Conservation (phyloP, 2,113 vertebrate species). For the Cacatua alba region DNA sequence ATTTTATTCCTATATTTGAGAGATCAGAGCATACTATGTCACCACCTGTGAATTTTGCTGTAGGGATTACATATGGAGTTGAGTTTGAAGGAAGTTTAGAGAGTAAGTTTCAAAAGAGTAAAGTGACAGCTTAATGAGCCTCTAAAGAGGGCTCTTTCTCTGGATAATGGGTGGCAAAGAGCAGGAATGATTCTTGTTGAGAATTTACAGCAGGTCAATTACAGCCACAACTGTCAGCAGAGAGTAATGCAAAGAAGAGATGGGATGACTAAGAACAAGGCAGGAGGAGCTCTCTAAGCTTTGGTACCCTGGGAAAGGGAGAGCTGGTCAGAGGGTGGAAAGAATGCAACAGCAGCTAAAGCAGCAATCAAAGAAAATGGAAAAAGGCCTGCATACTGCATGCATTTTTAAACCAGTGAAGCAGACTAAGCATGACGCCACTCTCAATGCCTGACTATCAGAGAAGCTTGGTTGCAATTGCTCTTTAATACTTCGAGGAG, state of each 20-base stretch:
- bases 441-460: background rate
- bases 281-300: background rate
- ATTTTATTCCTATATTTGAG: background rate
- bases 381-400: background rate
- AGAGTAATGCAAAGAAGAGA: background rate
- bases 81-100: conserved; percentile 22
- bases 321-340: background rate
- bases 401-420: background rate
- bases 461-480: background rate
- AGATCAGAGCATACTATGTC: background rate
- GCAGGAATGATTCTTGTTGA: background rate
- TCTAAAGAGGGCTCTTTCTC: conserved; percentile 24
- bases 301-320: background rate
- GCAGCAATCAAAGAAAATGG: background rate
- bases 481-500: background rate
- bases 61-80: conserved; percentile 30
- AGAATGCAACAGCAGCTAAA: background rate
- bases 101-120: conserved; percentile 34
- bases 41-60: conserved; percentile 43
- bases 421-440: background rate
- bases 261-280: background rate
- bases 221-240: conserved; percentile 43
- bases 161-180: conserved; percentile 34
- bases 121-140: conserved; percentile 31
- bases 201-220: conserved; percentile 52